phyloP scores from a whole-genome alignment of 2,888 invertebrate genomes.

The Chalcosyrphus nemorum region DNA sequence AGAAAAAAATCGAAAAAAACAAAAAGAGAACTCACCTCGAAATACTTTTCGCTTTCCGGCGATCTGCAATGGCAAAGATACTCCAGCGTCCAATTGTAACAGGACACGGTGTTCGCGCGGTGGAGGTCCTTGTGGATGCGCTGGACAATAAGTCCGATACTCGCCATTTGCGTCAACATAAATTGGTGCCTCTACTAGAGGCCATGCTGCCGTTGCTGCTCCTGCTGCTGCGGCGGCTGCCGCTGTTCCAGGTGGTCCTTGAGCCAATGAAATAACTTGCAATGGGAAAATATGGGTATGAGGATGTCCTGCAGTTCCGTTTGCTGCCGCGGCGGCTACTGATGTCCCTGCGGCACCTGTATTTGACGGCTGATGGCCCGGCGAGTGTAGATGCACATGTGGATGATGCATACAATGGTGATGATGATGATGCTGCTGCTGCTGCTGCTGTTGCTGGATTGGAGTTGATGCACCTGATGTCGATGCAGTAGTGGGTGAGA shows the following conservation, averaged over 20 bases:
- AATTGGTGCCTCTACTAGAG: slow-evolving; percentile 83
- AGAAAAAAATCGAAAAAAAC: not conserved
- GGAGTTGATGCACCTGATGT: slow-evolving; percentile 55
- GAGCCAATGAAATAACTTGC: slow-evolving; percentile 82
- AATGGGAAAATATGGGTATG: slow-evolving; percentile 84
- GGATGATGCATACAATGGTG: slow-evolving; percentile 78
- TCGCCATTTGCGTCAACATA: slow-evolving; percentile 85
- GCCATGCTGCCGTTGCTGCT: slow-evolving; percentile 81
- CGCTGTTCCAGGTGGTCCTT: slow-evolving; percentile 76
- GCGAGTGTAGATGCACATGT: slow-evolving; percentile 74
- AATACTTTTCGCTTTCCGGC: slow-evolving; percentile 89
- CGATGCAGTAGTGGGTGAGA: slow-evolving; percentile 65
- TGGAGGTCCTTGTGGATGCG: slow-evolving; percentile 80
- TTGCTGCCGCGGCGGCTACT: slow-evolving; percentile 81
- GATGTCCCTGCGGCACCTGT: slow-evolving; percentile 81
- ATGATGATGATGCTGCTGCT: no score
- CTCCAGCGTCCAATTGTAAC: slow-evolving; percentile 90
- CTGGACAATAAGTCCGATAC: slow-evolving; percentile 82
- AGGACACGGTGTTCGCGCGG: slow-evolving; percentile 87
- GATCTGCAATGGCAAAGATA: slow-evolving; percentile 88
- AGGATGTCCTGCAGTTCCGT: slow-evolving; percentile 81
- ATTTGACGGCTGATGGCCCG: slow-evolving; percentile 82
- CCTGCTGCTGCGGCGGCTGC: slow-evolving; percentile 80
- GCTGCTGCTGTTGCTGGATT: no score
- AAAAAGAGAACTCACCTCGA: slow-evolving; percentile 85